Base-by-base conservation (phyloP, 2,113 vertebrate species). In the Centropristis striata region DNA sequence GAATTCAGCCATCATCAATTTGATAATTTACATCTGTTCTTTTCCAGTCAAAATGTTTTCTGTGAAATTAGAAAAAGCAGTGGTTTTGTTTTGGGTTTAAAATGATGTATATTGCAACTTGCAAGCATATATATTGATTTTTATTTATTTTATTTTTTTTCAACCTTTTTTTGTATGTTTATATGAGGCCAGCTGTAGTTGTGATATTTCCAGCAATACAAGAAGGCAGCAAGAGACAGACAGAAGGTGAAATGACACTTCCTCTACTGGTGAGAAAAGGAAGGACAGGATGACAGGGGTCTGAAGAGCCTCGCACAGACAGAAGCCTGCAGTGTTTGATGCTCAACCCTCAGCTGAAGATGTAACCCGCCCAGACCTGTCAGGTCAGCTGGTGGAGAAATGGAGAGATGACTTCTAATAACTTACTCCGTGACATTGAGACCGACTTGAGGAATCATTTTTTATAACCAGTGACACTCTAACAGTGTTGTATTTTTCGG, bases 241-340 rank as follows among this genome's bases (percentile, higher is more conserved):
- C 42, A 55, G 65, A 44, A 42, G 75, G 25, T 55, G 81, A 36
- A 55, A 51, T 71, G 81, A 2, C 66, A 78, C 70, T 77, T 81
- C 70, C 80, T 81, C 75, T 80, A 3, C 71, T 53, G 71, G 71
- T 76, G 57, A 8, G 36, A 58, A 41, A 60, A 36, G 59, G 44
- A 75, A 71, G 74, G 53, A 68, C 55, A 67, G 54, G 44, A 39
- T 66, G 53, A 60, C 53, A 65, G 39, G 21, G 57, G 70, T 39
- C 37, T 64, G 13, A 50, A 63, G 64, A 69, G 76, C 84, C 67
- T 70, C 75, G 60, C 57, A 58, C 25, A 76, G 77, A 83, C 36
- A 41, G 6, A 60, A n/a, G 58, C 37, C 74, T n/a, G 21, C 61
- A 47, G 67, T 49, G 61, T 59, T 23, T 51, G 42, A 47, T 25